Evolutionary conservation across 1,140 invertebrate species (phyloP), one percentile per base, ranked within the genome.

Genomic region (Meloidogyne exigua): DNA sequence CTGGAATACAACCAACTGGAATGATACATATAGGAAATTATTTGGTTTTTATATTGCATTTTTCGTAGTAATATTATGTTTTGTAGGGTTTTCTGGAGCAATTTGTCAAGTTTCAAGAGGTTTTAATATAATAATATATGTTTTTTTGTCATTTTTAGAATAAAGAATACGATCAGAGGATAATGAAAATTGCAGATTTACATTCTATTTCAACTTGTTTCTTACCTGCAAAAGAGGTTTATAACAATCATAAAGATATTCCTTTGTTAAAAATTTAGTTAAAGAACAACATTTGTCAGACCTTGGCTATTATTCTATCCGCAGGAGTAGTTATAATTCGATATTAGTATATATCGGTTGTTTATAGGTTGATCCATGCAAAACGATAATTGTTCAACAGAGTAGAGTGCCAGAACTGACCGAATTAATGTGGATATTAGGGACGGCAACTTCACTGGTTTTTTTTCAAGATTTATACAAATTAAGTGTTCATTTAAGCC

Each of bases 1-100:
- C 95, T 12, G 96, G 95, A 15, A 93, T 99, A 85, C 96, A 99
- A 88, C 96, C 96, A 2, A 97, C 96, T 7, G 95, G 96, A 23
- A 89, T 91, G 7, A 89, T 96, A 64, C 96, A 99, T 89, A 89
- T 99, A 67, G 96, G 96, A 2, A 99, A 99, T 90, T 99, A 98
- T 89, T 91, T 98, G 83, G 72, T 73, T 64, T n/a, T n/a, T n/a
- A n/a, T 64, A 1, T 32, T 3, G 28, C 28, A 32, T 66, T 73
- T 36, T 25, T 73, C 21, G 12, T 7, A 36, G 21, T 3, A 15
- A 13, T 23, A 12, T 72, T 72, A 9, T 13, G 15, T 28, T 73
- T 23, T 73, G 13, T 15, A 73, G 72, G 95, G 95, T 64, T 95
- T 94, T 0, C 91, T 99, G 63, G 90, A 91, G 73, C 92, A 92